These are phyloP conservation scores for Tichodroma muraria DNA, from an alignment of 2,113 vertebrate genomes.

Conservation along the genomic window DNA sequence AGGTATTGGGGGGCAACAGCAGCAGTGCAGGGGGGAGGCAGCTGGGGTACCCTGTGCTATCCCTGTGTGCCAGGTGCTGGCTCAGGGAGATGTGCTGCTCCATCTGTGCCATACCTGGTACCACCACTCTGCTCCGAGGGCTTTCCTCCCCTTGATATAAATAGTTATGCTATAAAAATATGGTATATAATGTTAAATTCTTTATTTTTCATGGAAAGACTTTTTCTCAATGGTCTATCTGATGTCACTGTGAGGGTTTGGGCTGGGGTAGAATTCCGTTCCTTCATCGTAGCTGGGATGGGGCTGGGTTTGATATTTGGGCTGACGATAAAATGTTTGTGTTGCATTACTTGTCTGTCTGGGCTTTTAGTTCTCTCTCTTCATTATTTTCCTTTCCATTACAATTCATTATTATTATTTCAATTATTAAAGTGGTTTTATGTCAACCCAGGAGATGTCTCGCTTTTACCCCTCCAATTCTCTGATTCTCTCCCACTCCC, in stretches of 20 bases:
- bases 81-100: rapidly evolving
- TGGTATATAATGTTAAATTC: neutral
- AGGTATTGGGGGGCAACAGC: rapidly evolving
- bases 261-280: neutral
- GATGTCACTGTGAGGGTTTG: neutral
- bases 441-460: neutral
- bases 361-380: neutral
- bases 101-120: neutral
- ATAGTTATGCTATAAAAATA: neutral
- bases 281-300: neutral
- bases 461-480: neutral
- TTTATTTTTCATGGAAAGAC: neutral
- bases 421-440: neutral
- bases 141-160: neutral
- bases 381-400: neutral
- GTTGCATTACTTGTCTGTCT: neutral
- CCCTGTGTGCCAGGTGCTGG: neutral
- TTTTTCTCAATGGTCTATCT: neutral
- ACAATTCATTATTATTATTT: neutral
- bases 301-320: neutral
- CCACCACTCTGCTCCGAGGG: rapidly evolving
- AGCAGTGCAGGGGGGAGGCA: neutral
- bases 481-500: neutral
- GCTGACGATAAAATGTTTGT: neutral
- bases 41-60: neutral